Base-by-base conservation (phyloP, 2,888 invertebrate genomes). In the Phaedon cochleariae region DNA sequence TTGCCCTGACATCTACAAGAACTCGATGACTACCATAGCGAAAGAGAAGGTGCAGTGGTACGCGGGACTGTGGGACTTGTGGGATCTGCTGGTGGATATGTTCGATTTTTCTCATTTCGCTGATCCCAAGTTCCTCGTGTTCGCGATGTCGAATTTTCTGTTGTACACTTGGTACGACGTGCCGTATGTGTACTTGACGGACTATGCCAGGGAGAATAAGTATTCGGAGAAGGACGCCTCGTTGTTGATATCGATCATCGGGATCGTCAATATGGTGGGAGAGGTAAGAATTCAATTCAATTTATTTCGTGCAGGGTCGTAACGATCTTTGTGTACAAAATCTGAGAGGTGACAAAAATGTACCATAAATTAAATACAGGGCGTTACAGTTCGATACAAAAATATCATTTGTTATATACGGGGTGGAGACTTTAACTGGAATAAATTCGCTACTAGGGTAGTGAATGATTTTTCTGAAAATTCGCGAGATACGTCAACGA, bases 101-200 rank as follows among this genome's bases (percentile, higher is more conserved):
- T 85, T 94, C 52, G 94, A 95, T 82, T 89, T 94, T 80, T 92
- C 92, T 0, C 91, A 93, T 84, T 92, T 95, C 82, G 84, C 86
- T 57, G 92, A 93, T 82, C 87, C 87, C 20, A 88, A 86, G 71
- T 94, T 92, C 84, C 84, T 92, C 26, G 84, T 93, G 59, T 96
- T 96, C 85, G 90, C 93, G 21, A 81, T 96, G 18, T 95, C 95
- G 65, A 96, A 96, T 85, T 94, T 96, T 82, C 86, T 96, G 20
- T 86, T 97, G 70, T 96, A 96, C 85, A 91, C 93, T 77, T 96
- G 96, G 93, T 93, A 93, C 83, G 96, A 97, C 82, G 94, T 96
- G 62, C 95, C 96, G 1, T 97, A 97, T 82, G 92, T 97, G 73
- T 97, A 95, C 85, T 87, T 96, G 72, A 90, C 93, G 1, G 96